A percentile compares a stretch with the other conserved stretches of the same genome.
phyloP scores from a whole-genome alignment of 2,888 invertebrate species.

The Apotomis turbidana region DNA sequence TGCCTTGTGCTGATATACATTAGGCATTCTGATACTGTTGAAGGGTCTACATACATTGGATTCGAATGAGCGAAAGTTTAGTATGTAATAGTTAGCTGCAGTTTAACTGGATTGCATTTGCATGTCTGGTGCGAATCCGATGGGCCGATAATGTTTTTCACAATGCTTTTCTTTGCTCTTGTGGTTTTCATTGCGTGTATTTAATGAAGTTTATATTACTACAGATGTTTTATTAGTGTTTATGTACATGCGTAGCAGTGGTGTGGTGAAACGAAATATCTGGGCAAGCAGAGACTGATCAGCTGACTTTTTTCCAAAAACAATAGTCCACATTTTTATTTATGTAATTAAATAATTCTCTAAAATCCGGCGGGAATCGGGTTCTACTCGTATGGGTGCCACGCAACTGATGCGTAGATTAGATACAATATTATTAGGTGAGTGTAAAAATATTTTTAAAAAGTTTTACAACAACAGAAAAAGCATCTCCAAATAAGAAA shows the following conservation, averaged over 20 bases:
- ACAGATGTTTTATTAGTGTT: not conserved
- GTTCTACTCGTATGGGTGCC: too few species aligned
- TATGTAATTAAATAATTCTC: too few species aligned
- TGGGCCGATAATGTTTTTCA: slow-evolving; percentile 12
- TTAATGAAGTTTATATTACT: not conserved
- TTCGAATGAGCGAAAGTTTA: slow-evolving; percentile 25
- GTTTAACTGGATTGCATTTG: slow-evolving; percentile 35
- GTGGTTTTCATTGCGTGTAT: slow-evolving; percentile 1
- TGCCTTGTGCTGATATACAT: not conserved
- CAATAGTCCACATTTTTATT: too few species aligned
- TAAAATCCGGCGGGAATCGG: too few species aligned
- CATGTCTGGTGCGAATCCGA: slow-evolving; percentile 30
- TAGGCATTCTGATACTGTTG: not conserved
- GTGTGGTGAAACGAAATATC: too few species aligned
- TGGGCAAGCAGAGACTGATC: too few species aligned
- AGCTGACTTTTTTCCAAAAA: too few species aligned
- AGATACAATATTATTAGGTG: too few species aligned
- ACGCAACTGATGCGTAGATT: too few species aligned
- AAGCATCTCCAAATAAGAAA: too few species aligned
- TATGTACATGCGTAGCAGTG: not conserved
- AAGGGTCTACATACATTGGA: slow-evolving; percentile 6
- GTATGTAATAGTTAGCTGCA: slow-evolving; percentile 34
- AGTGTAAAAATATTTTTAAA: too few species aligned
- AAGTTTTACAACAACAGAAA: too few species aligned
- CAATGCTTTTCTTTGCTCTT: slow-evolving; percentile 18